phyloP scores from a whole-genome alignment of 2,888 invertebrate genomes.

The Trissolcus japonicus region DNA sequence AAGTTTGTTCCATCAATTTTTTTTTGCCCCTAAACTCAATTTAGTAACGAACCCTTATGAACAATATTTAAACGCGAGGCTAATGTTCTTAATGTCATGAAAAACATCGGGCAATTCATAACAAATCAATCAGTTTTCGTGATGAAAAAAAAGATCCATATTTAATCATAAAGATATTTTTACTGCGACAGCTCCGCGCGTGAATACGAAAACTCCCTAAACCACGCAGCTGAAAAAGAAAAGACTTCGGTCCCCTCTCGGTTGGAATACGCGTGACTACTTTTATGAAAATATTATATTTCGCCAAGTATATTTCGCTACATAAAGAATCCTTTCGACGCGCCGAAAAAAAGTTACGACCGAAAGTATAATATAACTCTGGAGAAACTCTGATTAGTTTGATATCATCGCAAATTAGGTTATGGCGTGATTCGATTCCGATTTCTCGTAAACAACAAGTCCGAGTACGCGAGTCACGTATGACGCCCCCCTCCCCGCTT shows the following conservation, averaged over 20 bases:
- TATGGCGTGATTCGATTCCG: constrained; percentile 54
- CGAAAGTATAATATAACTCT: constrained; percentile 45
- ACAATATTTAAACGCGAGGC: not conserved
- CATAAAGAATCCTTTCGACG: constrained; percentile 26
- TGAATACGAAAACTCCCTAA: constrained; percentile 32
- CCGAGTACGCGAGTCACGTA: constrained; percentile 35
- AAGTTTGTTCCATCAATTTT: constrained; percentile 18
- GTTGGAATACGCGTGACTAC: constrained; percentile 41
- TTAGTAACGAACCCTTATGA: constrained; percentile 19
- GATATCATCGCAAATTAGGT: constrained; percentile 52
- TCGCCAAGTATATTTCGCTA: constrained; percentile 43
- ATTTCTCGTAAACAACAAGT: constrained; percentile 20
- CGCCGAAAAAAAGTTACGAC: constrained; percentile 20
- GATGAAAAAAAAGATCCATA: constrained; percentile 29
- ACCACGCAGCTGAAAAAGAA: constrained; percentile 8
- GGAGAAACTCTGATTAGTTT: constrained; percentile 49
- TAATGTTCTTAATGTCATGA: constrained; percentile 7
- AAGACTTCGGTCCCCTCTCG: constrained; percentile 34
- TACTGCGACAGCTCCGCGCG: constrained; percentile 12
- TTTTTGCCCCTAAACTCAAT: constrained; percentile 11
- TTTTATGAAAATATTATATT: constrained; percentile 51
- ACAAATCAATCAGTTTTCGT: not conserved
- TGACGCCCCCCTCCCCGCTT: constrained; percentile 15
- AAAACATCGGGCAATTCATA: constrained; percentile 3
- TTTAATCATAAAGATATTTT: constrained; percentile 41